A percentile compares a stretch with the other conserved stretches of the same genome.
These are phyloP conservation scores for Dermolepida albohirtum DNA, from an alignment of 2,888 invertebrate species.

Conservation along the genomic window DNA sequence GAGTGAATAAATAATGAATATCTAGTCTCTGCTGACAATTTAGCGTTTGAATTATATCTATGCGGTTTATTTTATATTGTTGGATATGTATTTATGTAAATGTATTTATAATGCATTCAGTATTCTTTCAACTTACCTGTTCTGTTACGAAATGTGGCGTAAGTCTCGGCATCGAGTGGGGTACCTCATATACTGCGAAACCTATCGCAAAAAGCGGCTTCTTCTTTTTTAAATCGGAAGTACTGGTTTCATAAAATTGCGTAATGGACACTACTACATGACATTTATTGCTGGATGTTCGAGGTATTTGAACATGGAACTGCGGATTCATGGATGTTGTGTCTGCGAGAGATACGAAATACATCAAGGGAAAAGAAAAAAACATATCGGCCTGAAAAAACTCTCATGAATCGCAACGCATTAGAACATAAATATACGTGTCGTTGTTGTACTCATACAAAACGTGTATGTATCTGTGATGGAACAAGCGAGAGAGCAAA, in stretches of 20 bases:
- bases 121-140: conserved; percentile 62
- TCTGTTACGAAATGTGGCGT: conserved; percentile 72
- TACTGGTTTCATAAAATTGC: conserved; percentile 72
- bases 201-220: conserved; percentile 73
- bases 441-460: background rate
- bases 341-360: conserved; percentile 61
- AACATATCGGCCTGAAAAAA: conserved; percentile 6
- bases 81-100: no score
- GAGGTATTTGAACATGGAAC: conserved; percentile 77
- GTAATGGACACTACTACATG: conserved; percentile 80
- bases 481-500: conserved; percentile 17
- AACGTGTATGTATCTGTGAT: background rate
- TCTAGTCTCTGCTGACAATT: no score
- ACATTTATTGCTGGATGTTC: conserved; percentile 73
- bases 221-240: conserved; percentile 66
- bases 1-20: no score
- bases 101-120: background rate
- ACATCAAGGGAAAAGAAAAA: conserved; percentile 5
- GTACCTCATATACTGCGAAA: conserved; percentile 79
- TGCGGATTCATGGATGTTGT: conserved; percentile 78
- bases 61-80: no score
- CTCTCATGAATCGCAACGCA: conserved; percentile 25
- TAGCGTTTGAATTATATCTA: no score
- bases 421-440: conserved; percentile 10
- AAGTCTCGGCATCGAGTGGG: conserved; percentile 71